Evolutionary conservation across 1,140 invertebrate genomes (phyloP).

Genomic region (Ditylenchus dipsaci): DNA sequence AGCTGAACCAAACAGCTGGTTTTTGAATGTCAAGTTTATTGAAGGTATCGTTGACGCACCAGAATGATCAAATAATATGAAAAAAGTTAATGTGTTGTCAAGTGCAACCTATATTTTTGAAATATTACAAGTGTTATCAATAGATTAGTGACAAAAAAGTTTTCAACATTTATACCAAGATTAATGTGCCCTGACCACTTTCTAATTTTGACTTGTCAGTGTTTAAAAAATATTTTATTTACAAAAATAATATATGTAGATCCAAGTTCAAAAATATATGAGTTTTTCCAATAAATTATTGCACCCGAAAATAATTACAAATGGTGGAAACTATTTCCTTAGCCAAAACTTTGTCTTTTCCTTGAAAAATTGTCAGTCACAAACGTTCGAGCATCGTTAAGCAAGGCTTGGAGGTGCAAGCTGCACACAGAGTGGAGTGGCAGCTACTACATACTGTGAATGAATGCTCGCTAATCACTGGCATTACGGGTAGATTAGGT

Average conservation of each 20-base stretch:
- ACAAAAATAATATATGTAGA: too few relatives aligned
- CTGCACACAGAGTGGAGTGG: conserved; percentile 11
- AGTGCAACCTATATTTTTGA: too few relatives aligned
- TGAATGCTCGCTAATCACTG: not conserved
- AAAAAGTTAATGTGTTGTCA: too few relatives aligned
- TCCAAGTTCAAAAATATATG: too few relatives aligned
- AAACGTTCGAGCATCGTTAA: conserved; percentile 15
- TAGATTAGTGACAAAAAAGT: too few relatives aligned
- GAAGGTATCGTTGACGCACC: not conserved
- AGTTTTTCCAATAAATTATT: too few relatives aligned
- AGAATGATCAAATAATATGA: not conserved
- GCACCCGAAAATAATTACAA: too few relatives aligned
- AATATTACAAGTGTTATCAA: too few relatives aligned
- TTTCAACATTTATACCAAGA: too few relatives aligned
- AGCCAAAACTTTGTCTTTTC: not conserved
- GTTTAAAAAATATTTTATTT: too few relatives aligned
- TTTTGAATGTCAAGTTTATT: conserved; percentile 36
- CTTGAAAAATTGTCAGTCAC: conserved; percentile 18
- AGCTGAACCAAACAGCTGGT: conserved; percentile 32
- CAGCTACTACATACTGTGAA: conserved; percentile 17
- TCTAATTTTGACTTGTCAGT: too few relatives aligned
- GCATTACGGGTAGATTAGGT: not conserved
- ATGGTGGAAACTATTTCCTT: not conserved
- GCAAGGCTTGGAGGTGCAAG: conserved; percentile 13
- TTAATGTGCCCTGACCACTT: too few relatives aligned